These are phyloP conservation scores for Dendrophyllia cribrosa DNA, from an alignment of 64 coral and sea anemone species.

Conservation along the genomic window DNA sequence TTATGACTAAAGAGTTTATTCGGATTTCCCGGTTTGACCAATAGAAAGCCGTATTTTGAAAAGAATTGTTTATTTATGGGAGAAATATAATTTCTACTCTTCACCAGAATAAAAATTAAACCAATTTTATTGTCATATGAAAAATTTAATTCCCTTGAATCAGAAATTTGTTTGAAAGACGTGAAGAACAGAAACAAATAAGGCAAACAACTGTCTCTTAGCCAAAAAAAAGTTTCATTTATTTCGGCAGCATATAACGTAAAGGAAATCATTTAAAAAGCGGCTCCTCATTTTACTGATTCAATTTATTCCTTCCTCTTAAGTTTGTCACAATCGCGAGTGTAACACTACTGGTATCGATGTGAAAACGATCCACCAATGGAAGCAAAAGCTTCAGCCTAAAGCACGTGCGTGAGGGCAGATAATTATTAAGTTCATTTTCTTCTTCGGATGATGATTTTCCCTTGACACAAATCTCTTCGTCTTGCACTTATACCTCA, in stretches of 20 bases:
- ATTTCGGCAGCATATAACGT: neutral
- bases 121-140: neutral
- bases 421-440: too few species aligned
- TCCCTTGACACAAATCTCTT: too few species aligned
- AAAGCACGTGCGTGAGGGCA: too few species aligned
- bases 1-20: neutral
- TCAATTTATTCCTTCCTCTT: too few species aligned
- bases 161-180: neutral
- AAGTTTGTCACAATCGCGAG: too few species aligned
- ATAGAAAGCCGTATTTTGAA: neutral
- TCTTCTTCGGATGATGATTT: too few species aligned
- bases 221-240: neutral
- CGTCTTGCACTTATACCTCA: too few species aligned
- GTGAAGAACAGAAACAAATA: neutral
- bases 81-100: neutral
- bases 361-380: too few species aligned
- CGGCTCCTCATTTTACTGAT: too few species aligned
- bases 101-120: neutral
- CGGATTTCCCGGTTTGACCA: neutral
- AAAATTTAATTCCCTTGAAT: slow-evolving; percentile 19
- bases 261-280: too few species aligned
- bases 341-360: too few species aligned
- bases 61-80: neutral
- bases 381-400: too few species aligned
- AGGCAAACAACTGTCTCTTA: neutral